Percentiles rank a stretch among this genome's conserved stretches.
Conservation (phyloP, 2,797 vertebrate species). For the Epinephelus malabaricus region DNA sequence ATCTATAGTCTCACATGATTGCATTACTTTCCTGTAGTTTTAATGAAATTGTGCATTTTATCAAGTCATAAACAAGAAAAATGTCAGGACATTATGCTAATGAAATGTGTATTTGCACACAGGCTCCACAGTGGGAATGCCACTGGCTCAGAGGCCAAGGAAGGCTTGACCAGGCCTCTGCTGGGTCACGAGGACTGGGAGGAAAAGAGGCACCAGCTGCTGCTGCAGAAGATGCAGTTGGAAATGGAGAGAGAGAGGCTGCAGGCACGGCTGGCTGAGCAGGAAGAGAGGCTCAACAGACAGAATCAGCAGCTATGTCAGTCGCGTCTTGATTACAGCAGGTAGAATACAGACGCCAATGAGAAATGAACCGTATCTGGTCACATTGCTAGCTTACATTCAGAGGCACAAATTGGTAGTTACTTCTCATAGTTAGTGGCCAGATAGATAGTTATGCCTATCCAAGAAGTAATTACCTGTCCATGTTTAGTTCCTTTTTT, state of each 20-base stretch:
- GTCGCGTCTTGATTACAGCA: constrained; percentile 86
- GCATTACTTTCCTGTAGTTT: constrained; percentile 2
- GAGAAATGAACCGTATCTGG: not conserved
- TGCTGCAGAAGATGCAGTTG: constrained; percentile 95
- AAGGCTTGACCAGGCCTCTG: constrained; percentile 61
- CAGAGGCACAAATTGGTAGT: not conserved
- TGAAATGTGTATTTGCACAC: constrained; percentile 11
- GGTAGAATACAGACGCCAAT: constrained; percentile 77
- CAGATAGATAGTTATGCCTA: not conserved
- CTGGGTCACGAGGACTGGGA: constrained; percentile 86
- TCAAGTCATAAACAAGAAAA: not conserved
- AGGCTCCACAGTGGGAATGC: constrained; percentile 32
- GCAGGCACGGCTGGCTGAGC: constrained; percentile 90
- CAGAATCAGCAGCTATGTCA: constrained; percentile 91
- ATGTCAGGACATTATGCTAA: not conserved
- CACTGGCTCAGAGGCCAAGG: constrained; percentile 31
- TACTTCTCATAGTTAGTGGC: not conserved
- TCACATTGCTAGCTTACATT: constrained; percentile 14
- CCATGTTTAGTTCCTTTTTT: not conserved
- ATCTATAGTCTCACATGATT: not conserved
- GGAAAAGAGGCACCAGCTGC: constrained; percentile 89
- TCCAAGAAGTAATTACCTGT: not conserved
- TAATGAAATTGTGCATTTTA: not conserved
- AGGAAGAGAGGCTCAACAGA: constrained; percentile 90
- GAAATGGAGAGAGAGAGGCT: constrained; percentile 93